Conservation (phyloP, 2,113 vertebrate species). For the Carassius auratus region DNA sequence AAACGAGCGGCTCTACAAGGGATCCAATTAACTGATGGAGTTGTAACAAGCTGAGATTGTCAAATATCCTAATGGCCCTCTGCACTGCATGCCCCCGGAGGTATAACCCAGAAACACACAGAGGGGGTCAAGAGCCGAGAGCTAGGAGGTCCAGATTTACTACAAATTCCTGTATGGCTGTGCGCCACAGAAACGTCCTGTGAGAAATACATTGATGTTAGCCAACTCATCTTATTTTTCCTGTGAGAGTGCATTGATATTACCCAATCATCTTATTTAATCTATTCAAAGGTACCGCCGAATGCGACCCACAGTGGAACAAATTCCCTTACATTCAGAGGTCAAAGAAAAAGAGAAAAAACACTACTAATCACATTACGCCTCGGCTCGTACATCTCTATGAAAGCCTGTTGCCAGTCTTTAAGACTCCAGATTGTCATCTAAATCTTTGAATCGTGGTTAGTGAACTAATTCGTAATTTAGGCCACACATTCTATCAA, state of each 20-base stretch:
- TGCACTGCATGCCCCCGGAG: slow-evolving; percentile 76
- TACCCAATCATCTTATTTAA: slow-evolving; percentile 75
- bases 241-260: slow-evolving; percentile 77
- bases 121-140: slow-evolving; percentile 64
- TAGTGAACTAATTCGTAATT: slow-evolving; percentile 27
- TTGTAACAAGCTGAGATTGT: slow-evolving; percentile 79
- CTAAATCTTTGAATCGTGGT: slow-evolving; percentile 3
- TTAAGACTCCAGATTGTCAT: slow-evolving; percentile 21
- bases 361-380: slow-evolving; percentile 51
- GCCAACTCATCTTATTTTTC: slow-evolving; percentile 75
- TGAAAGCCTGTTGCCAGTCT: slow-evolving; percentile 16
- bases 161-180: slow-evolving; percentile 80
- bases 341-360: slow-evolving; percentile 32
- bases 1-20: slow-evolving; percentile 76
- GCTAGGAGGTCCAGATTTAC: slow-evolving; percentile 60
- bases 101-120: slow-evolving; percentile 57
- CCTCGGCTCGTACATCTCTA: background rate
- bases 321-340: slow-evolving; percentile 63
- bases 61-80: slow-evolving; percentile 78
- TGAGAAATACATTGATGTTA: slow-evolving; percentile 78
- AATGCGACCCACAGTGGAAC: slow-evolving; percentile 73
- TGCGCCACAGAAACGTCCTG: slow-evolving; percentile 63
- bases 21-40: slow-evolving; percentile 83
- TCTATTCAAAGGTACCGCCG: slow-evolving; percentile 65
- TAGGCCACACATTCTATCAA: background rate